These are phyloP conservation scores for Tipula vernalis DNA, from an alignment of 2,888 invertebrate species.

Conservation along the genomic window DNA sequence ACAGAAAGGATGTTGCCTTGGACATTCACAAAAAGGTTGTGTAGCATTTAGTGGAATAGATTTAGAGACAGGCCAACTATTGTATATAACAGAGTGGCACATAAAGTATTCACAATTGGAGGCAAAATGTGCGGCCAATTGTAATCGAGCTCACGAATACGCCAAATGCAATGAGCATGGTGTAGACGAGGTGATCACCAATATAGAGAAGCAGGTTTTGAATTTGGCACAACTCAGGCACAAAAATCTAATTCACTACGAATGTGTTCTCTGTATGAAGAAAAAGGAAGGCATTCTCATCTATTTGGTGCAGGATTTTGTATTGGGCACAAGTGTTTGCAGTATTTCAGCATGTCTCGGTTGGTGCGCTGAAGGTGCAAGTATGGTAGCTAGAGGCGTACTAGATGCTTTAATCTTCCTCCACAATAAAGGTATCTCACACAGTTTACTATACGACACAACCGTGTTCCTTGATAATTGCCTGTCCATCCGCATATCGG, in stretches of 20 bases:
- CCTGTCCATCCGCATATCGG: slow-evolving; percentile 38
- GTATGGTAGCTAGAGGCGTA: slow-evolving; percentile 51
- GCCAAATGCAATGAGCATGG: slow-evolving; percentile 30
- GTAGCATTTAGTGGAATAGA: slow-evolving; percentile 68
- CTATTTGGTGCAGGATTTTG: slow-evolving; percentile 56
- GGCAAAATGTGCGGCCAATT: slow-evolving; percentile 26
- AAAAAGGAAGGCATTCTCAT: slow-evolving; percentile 51
- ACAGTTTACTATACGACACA: slow-evolving; percentile 64
- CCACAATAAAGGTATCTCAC: slow-evolving; percentile 70
- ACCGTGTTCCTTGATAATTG: slow-evolving; percentile 58
- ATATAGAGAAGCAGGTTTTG: slow-evolving; percentile 67
- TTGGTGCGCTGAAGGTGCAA: slow-evolving; percentile 36
- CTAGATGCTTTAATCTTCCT: slow-evolving; percentile 63
- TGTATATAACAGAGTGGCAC: slow-evolving; percentile 67
- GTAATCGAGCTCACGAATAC: slow-evolving; percentile 26
- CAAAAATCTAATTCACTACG: slow-evolving; percentile 59
- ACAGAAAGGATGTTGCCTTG: slow-evolving; percentile 63
- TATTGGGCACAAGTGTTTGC: slow-evolving; percentile 36
- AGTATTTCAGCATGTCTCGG: slow-evolving; percentile 30
- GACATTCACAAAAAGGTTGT: slow-evolving; percentile 61
- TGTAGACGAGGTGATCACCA: slow-evolving; percentile 31
- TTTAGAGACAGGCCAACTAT: slow-evolving; percentile 52
- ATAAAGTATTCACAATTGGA: slow-evolving; percentile 38
- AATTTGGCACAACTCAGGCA: slow-evolving; percentile 57
- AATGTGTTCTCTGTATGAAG: slow-evolving; percentile 51